Evolutionary conservation across 2,113 vertebrate species (phyloP), one percentile per base, ranked within the genome.

Genomic region (human (Homo sapiens)): DNA sequence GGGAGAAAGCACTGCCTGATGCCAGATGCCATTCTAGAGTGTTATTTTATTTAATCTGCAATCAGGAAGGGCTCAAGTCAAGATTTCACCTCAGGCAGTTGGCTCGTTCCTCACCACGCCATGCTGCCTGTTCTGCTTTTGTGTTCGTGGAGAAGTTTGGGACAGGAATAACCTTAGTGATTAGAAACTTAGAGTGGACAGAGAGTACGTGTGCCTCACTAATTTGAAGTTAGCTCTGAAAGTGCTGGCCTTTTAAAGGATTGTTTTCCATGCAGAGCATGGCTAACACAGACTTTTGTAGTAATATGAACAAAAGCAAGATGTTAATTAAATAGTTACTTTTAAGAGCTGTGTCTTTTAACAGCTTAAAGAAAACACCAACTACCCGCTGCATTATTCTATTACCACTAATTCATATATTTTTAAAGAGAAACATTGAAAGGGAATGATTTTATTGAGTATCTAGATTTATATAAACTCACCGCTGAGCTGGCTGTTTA

Each of bases 281-380:
- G 30, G 93, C 76, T 48, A 94, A 45, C 35, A 48, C 57, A 90
- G 78, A 90, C 87, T 89, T 94, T 95, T 90, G 64, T 76, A 95
- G 97, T 90, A 81, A 93, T 90, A 92, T 66, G 89, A 97, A 84
- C 93, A 96, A 92, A 96, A 96, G 94, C 27, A 84, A 87, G 86
- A 95, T 97, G 93, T 93, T 98, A 96, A 97, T 97, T 87, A 89
- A 95, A 93, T 86, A 95, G 96, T 84, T 97, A 96, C 40, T 95
- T 95, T 96, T 96, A 92, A 97, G 83, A 96, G 83, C 79, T 45
- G 40, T 68, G 79, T 88, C 48, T 90, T 94, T 92, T 93, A 96
- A 91, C 64, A 75, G 52, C 48, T 92, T 90, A 45, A 68, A 59
- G 38, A 79, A 90, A 27, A 55, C n/a, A 25, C 50, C 43, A 40